These are phyloP conservation scores for Ephestia elutella DNA, from an alignment of 1,140 invertebrate species.

Conservation along the genomic window DNA sequence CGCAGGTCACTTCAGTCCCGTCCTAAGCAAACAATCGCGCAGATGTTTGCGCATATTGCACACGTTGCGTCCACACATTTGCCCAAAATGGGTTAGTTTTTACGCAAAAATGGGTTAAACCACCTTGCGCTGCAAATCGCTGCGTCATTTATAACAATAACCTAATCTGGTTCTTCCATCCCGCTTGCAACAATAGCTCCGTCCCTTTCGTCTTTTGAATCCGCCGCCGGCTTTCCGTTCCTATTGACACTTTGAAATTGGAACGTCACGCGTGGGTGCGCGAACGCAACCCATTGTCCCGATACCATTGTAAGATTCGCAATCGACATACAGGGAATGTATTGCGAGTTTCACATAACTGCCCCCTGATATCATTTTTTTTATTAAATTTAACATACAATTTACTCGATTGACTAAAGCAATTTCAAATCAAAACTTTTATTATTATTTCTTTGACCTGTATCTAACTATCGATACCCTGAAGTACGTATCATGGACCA, in stretches of 20 bases:
- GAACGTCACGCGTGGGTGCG: constrained; percentile 62
- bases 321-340: constrained; percentile 22
- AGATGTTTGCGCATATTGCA: constrained; percentile 58
- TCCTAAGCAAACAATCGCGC: constrained; percentile 64
- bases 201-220: constrained; percentile 34
- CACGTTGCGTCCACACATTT: constrained; percentile 53
- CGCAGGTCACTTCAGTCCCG: constrained; percentile 36
- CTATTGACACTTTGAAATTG: constrained; percentile 56
- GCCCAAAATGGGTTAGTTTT: constrained; percentile 39
- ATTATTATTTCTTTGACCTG: no score
- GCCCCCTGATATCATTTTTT: background rate
- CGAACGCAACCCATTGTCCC: constrained; percentile 50
- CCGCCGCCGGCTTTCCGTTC: constrained; percentile 35
- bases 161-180: constrained; percentile 42
- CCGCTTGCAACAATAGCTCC: constrained; percentile 31
- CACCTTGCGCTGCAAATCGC: constrained; percentile 57
- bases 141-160: constrained; percentile 41
- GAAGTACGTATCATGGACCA: background rate
- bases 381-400: no score
- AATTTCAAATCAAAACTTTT: background rate
- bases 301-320: constrained; percentile 35
- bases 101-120: constrained; percentile 65
- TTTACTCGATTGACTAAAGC: no score
- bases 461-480: no score
- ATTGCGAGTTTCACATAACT: background rate